Conservation (phyloP, 2,888 invertebrate species). For the Automeris io region DNA sequence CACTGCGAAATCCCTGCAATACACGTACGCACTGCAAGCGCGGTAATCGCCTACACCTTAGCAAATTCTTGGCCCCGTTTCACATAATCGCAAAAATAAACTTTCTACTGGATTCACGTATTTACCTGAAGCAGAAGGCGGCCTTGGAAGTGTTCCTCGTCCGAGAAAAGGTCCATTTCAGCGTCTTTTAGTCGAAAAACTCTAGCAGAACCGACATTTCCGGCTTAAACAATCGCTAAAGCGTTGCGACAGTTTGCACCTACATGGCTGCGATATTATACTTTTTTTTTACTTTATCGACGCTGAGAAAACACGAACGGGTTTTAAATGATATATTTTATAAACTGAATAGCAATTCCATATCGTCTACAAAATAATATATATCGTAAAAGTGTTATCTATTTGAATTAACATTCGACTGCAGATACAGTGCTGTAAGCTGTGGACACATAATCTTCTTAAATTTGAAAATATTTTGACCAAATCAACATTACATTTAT, state of each 20-base stretch:
- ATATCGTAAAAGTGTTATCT: too few species aligned
- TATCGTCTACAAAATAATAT: too few species aligned
- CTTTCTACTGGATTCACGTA: too few species aligned
- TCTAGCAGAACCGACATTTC: slow-evolving; percentile 42
- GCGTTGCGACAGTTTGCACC: slow-evolving; percentile 38
- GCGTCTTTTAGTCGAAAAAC: slow-evolving; percentile 25
- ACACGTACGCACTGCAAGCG: slow-evolving; percentile 15
- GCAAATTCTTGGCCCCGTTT: too few species aligned
- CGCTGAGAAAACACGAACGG: background rate
- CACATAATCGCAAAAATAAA: too few species aligned
- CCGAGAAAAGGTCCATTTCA: slow-evolving; percentile 82
- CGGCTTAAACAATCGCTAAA: slow-evolving; percentile 43
- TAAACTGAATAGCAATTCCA: too few species aligned
- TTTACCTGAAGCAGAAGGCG: slow-evolving; percentile 84
- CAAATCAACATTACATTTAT: too few species aligned
- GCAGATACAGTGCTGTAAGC: too few species aligned
- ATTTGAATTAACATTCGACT: slow-evolving; percentile 3
- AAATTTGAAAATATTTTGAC: too few species aligned
- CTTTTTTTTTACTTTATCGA: background rate
- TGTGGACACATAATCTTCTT: too few species aligned
- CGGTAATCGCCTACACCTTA: too few species aligned
- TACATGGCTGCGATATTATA: slow-evolving; percentile 10
- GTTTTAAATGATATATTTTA: too few species aligned
- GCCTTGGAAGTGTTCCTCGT: slow-evolving; percentile 87
- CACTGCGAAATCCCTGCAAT: slow-evolving; percentile 9